phyloP scores from a whole-genome alignment of 2,113 vertebrate species.

The Papio anubis region DNA sequence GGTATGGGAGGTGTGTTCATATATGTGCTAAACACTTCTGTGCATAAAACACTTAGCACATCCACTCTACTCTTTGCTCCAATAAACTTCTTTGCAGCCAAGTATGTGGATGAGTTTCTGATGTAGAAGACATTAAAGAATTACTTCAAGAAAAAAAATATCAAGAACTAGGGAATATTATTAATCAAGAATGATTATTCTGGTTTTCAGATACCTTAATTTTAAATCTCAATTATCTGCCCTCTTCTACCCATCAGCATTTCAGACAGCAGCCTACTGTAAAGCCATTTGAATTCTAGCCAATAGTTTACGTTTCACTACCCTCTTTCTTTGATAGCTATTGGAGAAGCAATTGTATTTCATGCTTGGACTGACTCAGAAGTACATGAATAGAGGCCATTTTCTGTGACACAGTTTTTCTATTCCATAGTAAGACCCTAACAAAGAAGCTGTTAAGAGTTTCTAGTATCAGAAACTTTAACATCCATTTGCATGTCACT shows the following conservation, averaged over 20 bases:
- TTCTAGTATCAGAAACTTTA: conserved; percentile 32
- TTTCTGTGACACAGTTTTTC: conserved; percentile 21
- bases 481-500: conserved; percentile 31
- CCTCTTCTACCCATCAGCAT: background rate
- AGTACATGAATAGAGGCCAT: background rate
- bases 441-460: background rate
- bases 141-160: background rate
- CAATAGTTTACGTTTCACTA: background rate
- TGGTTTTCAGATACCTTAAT: background rate
- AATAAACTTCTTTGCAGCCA: background rate
- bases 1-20: background rate
- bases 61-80: background rate
- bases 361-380: background rate
- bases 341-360: background rate
- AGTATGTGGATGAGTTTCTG: background rate
- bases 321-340: background rate
- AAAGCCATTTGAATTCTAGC: background rate
- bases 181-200: background rate
- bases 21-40: background rate
- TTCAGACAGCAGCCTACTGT: background rate
- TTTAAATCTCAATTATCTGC: conserved; percentile 5
- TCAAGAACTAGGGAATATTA: background rate
- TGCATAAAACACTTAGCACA: background rate
- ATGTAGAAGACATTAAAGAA: background rate
- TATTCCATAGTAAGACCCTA: background rate